Percentiles rank a stretch among this genome's conserved stretches.
Conservation (phyloP, 2,797 vertebrate genomes). For the Trachurus trachurus region DNA sequence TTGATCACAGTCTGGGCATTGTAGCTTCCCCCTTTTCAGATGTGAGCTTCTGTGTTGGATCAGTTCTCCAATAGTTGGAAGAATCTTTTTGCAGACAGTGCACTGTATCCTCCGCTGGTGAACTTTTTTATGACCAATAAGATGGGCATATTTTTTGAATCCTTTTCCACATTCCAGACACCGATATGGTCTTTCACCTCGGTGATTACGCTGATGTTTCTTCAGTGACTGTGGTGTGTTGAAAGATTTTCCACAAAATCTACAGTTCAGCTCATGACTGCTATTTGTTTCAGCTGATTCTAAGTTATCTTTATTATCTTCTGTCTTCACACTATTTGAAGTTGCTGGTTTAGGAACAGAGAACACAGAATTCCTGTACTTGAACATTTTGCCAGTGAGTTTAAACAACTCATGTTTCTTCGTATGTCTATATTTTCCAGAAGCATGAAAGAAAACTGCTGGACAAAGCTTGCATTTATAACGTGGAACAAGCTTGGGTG, state of each 20-base stretch:
- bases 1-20: conserved; percentile 84
- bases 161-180: conserved; percentile 84
- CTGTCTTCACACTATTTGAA: conserved; percentile 8
- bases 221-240: conserved; percentile 51
- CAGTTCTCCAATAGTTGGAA: conserved; percentile 82
- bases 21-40: conserved; percentile 78
- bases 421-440: conserved; percentile 84
- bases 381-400: conserved; percentile 72
- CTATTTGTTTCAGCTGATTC: conserved; percentile 13
- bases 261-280: conserved; percentile 65
- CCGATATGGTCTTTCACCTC: conserved; percentile 81
- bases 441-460: conserved; percentile 76
- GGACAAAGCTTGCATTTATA: conserved; percentile 84
- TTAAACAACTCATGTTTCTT: conserved; percentile 82
- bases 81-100: conserved; percentile 83
- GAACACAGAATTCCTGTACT: conserved; percentile 61
- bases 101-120: conserved; percentile 86
- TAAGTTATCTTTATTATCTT: conserved; percentile 17
- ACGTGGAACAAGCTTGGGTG: not conserved
- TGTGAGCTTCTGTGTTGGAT: conserved; percentile 84
- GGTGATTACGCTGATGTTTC: conserved; percentile 78
- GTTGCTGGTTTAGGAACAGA: conserved; percentile 28
- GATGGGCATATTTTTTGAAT: conserved; percentile 76
- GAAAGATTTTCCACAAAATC: conserved; percentile 82
- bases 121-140: conserved; percentile 79